Conservation (phyloP, 2,113 vertebrate species). For the Malurus alboscapulatus region DNA sequence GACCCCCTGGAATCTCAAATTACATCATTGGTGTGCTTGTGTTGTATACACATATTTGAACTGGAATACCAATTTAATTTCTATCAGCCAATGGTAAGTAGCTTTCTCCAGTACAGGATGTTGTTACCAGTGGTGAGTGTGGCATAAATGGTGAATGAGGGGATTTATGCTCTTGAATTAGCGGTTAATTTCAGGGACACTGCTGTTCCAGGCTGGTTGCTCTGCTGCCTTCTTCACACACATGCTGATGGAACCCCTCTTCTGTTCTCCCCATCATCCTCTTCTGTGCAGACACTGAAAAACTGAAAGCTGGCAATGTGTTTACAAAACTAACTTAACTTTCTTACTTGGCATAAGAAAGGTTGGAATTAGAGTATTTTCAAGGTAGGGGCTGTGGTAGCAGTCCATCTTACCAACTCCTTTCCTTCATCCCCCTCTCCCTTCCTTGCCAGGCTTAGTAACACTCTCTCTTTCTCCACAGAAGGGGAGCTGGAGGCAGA, state of each 20-base stretch:
- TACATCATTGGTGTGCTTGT: background rate
- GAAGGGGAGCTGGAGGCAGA: slow-evolving; percentile 92
- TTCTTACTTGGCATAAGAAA: background rate
- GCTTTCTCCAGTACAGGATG: background rate
- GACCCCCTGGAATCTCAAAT: background rate
- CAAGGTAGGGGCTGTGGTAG: background rate
- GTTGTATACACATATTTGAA: background rate
- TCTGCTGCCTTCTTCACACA: background rate
- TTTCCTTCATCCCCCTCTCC: background rate
- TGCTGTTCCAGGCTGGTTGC: background rate
- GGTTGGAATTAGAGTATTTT: background rate
- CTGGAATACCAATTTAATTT: background rate
- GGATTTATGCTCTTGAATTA: background rate
- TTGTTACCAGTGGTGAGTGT: too few relatives aligned
- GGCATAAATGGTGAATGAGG: background rate
- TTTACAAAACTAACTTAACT: background rate
- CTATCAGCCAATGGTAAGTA: background rate
- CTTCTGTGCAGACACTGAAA: background rate
- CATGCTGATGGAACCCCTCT: background rate
- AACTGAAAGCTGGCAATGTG: background rate
- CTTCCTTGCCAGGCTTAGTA: background rate
- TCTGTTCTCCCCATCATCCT: background rate
- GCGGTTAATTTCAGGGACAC: background rate
- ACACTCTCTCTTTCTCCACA: background rate
- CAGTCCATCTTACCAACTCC: background rate